phyloP scores from a whole-genome alignment of 2,888 invertebrate species.

The Diadromus collaris region DNA sequence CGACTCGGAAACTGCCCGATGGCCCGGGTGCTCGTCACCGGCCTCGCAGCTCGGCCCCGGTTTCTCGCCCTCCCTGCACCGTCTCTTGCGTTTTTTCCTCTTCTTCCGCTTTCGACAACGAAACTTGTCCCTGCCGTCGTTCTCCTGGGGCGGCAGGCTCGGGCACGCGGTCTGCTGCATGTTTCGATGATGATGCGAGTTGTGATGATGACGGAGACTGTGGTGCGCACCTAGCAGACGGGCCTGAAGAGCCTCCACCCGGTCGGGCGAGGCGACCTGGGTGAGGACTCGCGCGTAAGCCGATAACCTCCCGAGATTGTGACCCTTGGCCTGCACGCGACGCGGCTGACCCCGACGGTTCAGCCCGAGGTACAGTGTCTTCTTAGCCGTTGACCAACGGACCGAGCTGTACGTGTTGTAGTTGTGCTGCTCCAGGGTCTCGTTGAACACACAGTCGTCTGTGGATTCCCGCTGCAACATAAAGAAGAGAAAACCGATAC shows the following conservation, averaged over 20 bases:
- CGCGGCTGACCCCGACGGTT: slow-evolving; percentile 88
- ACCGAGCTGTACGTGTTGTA: slow-evolving; percentile 92
- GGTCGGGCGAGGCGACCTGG: slow-evolving; percentile 81
- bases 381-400: slow-evolving; percentile 86
- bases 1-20: slow-evolving; percentile 36
- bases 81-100: slow-evolving; percentile 80
- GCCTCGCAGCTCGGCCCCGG: slow-evolving; percentile 71
- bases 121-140: slow-evolving; percentile 78
- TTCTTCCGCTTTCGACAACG: slow-evolving; percentile 81
- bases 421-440: slow-evolving; percentile 91
- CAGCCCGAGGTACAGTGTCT: slow-evolving; percentile 88
- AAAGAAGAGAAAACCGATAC: slow-evolving; percentile 63
- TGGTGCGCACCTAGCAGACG: slow-evolving; percentile 77
- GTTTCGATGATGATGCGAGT: slow-evolving; percentile 65
- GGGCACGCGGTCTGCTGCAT: slow-evolving; percentile 77
- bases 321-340: slow-evolving; percentile 86
- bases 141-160: slow-evolving; percentile 70
- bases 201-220: slow-evolving; percentile 73
- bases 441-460: slow-evolving; percentile 92
- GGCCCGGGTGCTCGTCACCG: slow-evolving; percentile 33
- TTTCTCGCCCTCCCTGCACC: slow-evolving; percentile 73
- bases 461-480: slow-evolving; percentile 92
- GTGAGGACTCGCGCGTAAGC: slow-evolving; percentile 88
- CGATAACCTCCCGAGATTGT: slow-evolving; percentile 86
- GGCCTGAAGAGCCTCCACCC: slow-evolving; percentile 80